Base-by-base conservation (phyloP, 1,140 invertebrate genomes). In the Leptinotarsa lineolata region DNA sequence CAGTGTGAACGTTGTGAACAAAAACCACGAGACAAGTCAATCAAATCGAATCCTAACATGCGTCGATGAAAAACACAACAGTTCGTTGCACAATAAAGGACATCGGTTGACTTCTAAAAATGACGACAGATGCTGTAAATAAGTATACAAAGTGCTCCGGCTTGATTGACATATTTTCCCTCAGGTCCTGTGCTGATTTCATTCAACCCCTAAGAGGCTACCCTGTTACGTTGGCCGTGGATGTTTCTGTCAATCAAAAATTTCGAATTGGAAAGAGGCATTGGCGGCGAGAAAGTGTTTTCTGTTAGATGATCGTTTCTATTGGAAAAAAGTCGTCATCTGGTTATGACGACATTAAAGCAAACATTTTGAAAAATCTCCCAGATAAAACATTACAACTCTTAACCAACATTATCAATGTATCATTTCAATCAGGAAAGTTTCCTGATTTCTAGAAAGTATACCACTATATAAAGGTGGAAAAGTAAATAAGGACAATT, bases 141-240 rank as follows among this genome's bases (percentile, higher is more conserved):
- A 78, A 76, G 74, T 76, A 76, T 72, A 78, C 74, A 74, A 75
- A 78, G 66, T 76, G 72, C 54, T 74, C 64, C 58, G 63, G 4
- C 68, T 71, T 78, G 77, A 78, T 78, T 78, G 77, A 78, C 77
- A 72, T 76, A 76, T 78, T 78, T 76, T 78, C 77, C 77, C 77
- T 18, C 15, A 54, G 48, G 48, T 54, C 67, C 30, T 68, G 65
- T 63, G 20, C 63, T 54, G 59, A 65, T 24, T 24, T 4, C 58
- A 71, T 72, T 71, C 73, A 72, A 75, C 71, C 73, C 73, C 70
- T 59, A 63, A 60, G 73, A 72, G 65, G 54, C 66, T 44, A 18
- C 48, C 20, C 21, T 64, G 73, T 71, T 74, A 24, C 73, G 39
- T 24, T 30, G 48, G 60, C 30, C 65, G 60, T 58, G 45, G 60